Percentiles rank a stretch among this genome's conserved stretches.
These are phyloP conservation scores for Spisula subtruncata DNA, from an alignment of 2,888 invertebrate genomes.

Conservation along the genomic window DNA sequence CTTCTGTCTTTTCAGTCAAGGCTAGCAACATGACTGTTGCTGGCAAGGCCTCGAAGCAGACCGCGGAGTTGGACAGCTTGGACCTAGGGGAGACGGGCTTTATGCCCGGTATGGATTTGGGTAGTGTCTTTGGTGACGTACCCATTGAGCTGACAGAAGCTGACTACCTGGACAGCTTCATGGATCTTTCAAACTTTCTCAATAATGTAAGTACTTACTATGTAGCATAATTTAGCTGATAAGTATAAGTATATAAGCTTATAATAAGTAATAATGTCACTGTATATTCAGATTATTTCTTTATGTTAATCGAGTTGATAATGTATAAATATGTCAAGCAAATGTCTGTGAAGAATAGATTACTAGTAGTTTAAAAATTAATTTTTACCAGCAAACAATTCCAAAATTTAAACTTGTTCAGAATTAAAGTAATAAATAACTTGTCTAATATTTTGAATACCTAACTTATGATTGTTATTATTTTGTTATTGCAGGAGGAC, in stretches of 20 bases:
- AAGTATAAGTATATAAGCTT: too few species aligned
- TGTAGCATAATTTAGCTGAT: neutral
- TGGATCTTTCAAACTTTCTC: conserved; percentile 80
- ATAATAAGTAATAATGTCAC: too few species aligned
- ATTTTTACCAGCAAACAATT: too few species aligned
- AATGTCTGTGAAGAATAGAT: too few species aligned
- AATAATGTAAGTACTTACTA: conserved; percentile 69
- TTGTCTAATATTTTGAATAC: too few species aligned
- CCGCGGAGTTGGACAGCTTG: conserved; percentile 55
- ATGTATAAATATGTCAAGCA: too few species aligned
- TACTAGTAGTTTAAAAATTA: too few species aligned
- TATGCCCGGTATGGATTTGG: conserved; percentile 58
- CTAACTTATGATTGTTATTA: neutral
- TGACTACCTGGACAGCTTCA: conserved; percentile 80
- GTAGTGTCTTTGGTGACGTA: conserved; percentile 63
- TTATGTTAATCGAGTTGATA: too few species aligned
- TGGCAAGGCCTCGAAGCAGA: conserved; percentile 65
- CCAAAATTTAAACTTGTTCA: too few species aligned
- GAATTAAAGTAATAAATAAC: too few species aligned
- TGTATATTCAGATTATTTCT: too few species aligned
- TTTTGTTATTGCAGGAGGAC: conserved; percentile 30
- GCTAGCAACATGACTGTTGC: conserved; percentile 72
- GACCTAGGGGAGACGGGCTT: conserved; percentile 62
- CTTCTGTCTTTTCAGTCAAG: conserved; percentile 58
- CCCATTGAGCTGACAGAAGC: conserved; percentile 54